These are phyloP conservation scores for Fragum whitleyi DNA, from an alignment of 2,888 invertebrate genomes.

Conservation along the genomic window DNA sequence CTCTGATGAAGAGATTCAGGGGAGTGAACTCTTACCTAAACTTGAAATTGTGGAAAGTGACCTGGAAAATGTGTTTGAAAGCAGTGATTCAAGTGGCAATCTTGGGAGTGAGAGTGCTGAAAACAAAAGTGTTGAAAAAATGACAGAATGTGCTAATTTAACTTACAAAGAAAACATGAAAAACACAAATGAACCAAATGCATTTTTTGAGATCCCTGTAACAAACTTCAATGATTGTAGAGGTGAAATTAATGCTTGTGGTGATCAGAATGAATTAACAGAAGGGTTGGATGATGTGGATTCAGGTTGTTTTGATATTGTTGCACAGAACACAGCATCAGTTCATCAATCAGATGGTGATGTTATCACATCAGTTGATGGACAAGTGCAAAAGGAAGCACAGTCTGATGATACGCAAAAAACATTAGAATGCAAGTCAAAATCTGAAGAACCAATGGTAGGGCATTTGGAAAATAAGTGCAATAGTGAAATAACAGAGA, in stretches of 20 bases:
- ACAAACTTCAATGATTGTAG: not conserved
- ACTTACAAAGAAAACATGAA: not conserved
- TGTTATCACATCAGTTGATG: not conserved
- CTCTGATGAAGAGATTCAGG: conserved; percentile 48
- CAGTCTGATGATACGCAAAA: not conserved
- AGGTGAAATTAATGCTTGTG: not conserved
- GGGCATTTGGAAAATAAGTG: not conserved
- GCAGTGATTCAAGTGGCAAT: conserved; percentile 36
- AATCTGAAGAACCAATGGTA: not conserved
- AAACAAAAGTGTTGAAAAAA: conserved; percentile 13
- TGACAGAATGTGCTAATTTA: conserved; percentile 15
- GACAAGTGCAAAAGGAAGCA: not conserved
- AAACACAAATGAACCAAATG: not conserved
- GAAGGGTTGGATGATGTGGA: conserved; percentile 1
- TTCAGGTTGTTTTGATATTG: conserved; percentile 1
- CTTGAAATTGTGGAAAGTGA: conserved; percentile 63
- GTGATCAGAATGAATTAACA: not conserved
- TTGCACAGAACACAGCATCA: not conserved
- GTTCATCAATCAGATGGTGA: not conserved
- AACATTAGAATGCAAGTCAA: not conserved
- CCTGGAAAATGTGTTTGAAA: conserved; percentile 48
- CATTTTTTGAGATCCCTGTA: not conserved
- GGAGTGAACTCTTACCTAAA: conserved; percentile 56
- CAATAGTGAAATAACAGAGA: not conserved
- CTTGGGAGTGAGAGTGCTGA: conserved; percentile 36